Evolutionary conservation across 1,140 invertebrate species (phyloP).

Genomic region (Popillia japonica): DNA sequence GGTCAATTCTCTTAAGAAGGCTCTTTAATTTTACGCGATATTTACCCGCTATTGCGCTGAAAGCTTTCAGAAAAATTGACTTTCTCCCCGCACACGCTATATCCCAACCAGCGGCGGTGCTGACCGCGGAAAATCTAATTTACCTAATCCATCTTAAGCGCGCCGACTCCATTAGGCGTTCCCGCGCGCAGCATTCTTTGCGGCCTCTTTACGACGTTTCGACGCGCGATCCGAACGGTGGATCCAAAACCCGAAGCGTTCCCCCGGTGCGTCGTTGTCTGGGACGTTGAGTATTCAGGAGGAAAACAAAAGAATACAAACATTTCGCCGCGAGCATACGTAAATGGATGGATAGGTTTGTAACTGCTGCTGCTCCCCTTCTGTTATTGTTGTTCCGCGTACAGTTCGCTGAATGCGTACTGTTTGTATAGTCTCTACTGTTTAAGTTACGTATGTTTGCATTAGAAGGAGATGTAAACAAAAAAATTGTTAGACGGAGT

Average conservation of each 20-base stretch:
- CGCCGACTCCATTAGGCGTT: neutral
- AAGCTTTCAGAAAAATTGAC: neutral
- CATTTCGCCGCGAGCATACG: neutral
- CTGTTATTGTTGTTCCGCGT: neutral
- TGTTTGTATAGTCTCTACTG: slow-evolving; percentile 10
- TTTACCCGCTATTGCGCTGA: neutral
- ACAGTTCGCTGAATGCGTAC: neutral
- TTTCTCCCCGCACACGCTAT: neutral
- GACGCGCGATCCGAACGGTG: neutral
- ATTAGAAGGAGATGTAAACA: neutral
- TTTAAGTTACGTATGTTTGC: neutral
- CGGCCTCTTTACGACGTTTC: neutral
- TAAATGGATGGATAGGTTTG: slow-evolving; percentile 6
- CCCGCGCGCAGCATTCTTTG: neutral
- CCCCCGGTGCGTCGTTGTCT: neutral
- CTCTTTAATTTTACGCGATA: neutral
- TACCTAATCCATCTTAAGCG: neutral
- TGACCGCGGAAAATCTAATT: slow-evolving; percentile 10
- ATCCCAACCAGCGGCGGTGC: neutral
- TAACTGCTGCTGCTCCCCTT: neutral
- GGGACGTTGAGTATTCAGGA: neutral
- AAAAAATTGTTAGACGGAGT: neutral
- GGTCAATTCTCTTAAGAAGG: neutral
- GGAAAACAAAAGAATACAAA: slow-evolving; percentile 6
- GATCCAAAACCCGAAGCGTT: neutral